phyloP scores from a whole-genome alignment of 1,140 invertebrate species.

The Apis cerana region DNA sequence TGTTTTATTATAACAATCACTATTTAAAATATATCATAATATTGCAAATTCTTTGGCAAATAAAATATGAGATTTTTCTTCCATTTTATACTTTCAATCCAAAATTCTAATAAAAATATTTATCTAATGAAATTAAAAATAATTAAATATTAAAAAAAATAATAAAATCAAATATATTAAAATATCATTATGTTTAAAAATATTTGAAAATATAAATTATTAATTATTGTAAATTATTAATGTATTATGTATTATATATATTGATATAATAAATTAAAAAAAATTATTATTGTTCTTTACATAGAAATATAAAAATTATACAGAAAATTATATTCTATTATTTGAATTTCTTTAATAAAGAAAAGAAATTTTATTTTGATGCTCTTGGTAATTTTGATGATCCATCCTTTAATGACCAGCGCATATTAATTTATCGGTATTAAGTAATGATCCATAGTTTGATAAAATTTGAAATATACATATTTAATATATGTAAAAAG shows the following conservation, averaged over 20 bases:
- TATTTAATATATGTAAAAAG: not conserved
- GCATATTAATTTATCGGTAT: constrained; percentile 39
- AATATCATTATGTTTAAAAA: not conserved
- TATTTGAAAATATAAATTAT: not conserved
- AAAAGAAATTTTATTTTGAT: constrained; percentile 1
- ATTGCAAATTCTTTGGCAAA: not conserved
- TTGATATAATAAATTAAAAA: not conserved
- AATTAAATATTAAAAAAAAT: too few species aligned
- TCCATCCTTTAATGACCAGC: constrained; percentile 22
- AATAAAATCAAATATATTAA: not conserved
- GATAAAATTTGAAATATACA: constrained; percentile 20
- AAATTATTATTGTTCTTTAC: not conserved
- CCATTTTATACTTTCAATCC: not conserved
- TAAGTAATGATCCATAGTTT: constrained; percentile 30
- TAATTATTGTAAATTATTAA: not conserved
- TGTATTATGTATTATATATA: too few species aligned
- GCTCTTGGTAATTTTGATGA: constrained; percentile 27
- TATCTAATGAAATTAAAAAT: not conserved
- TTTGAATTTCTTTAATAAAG: not conserved
- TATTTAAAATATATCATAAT: not conserved
- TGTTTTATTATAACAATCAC: constrained; percentile 5
- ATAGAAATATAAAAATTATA: too few species aligned
- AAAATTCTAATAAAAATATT: not conserved
- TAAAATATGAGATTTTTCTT: not conserved
- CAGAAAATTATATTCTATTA: not conserved